Base-by-base conservation (phyloP, 2,888 invertebrate species). In the Eumacrocentrus americanus region DNA sequence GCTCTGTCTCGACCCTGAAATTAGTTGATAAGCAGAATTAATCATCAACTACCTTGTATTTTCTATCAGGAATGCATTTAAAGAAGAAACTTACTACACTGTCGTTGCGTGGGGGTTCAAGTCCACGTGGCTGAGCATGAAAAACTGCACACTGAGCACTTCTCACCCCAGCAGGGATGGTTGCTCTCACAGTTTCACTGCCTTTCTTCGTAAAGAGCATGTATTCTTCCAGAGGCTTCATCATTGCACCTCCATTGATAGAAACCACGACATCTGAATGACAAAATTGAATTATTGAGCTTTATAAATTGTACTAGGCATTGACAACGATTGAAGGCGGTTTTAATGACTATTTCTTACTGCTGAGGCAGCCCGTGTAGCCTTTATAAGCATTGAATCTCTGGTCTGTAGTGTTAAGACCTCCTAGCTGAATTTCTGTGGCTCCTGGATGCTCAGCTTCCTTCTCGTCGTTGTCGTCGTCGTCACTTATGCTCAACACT, bases 141-240 rank as follows among this genome's bases (percentile, higher is more conserved):
- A 94, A 94, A 1, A 91, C 86, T 5, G 92, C 91, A 79, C 94
- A 94, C 72, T 92, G 92, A 0, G 92, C 92, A 74, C 92, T 92
- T 60, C 93, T 84, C 0, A 94, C 91, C 0, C 94, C 94, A 70
- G 91, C 91, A 1, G 92, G 89, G 76, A 92, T 92, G 9, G 92
- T 91, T n/a, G 92, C 93, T 60, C 92, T 89, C 18, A 94, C 91
- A 67, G 91, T 91, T 76, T 93, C 91, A 18, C 91, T 88, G 56
- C 90, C 91, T 11, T 89, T 89, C 70, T 91, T 91, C 2, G 92
- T 92, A 78, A 92, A 94, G n/a, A 93, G 81, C 93, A 94, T 94
- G 80, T 94, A 94, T 74, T 94, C 94, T 80, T 94, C 94, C 48
- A 95, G 80, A 0, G 95, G 94, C 73, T 92, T 92, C 91, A 95